phyloP scores from a whole-genome alignment of 2,113 vertebrate species.

The Bungarus multicinctus region DNA sequence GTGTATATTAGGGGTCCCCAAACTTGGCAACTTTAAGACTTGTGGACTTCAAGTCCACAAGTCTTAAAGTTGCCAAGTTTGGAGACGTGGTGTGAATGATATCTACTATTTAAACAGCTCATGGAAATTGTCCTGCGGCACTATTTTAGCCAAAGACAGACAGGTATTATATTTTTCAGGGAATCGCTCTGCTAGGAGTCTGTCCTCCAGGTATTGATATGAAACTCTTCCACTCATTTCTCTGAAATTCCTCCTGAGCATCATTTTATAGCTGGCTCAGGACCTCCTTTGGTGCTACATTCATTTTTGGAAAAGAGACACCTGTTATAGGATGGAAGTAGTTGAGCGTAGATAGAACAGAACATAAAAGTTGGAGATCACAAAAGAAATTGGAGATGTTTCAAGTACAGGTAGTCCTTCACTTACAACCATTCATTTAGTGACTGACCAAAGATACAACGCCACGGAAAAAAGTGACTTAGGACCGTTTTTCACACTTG shows the following conservation, averaged over 20 bases:
- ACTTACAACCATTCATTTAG: too few species aligned
- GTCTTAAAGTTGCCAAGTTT: too few species aligned
- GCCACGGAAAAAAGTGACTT: too few species aligned
- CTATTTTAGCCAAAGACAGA: background rate
- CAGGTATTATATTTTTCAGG: background rate
- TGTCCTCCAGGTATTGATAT: background rate
- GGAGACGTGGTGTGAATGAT: background rate
- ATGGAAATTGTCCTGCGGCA: background rate
- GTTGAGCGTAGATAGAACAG: background rate
- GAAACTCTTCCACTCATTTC: too few species aligned
- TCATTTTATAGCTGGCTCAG: background rate
- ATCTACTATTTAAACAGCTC: background rate
- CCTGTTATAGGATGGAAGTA: background rate
- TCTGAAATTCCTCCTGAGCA: background rate
- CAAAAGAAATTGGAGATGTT: background rate
- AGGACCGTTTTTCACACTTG: too few species aligned
- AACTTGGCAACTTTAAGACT: too few species aligned
- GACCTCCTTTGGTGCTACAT: background rate
- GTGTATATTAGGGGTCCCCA: too few species aligned
- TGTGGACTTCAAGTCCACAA: too few species aligned
- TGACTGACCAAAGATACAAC: too few species aligned
- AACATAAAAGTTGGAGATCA: background rate
- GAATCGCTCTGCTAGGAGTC: background rate
- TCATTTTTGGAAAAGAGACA: background rate
- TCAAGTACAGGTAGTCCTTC: too few species aligned